phyloP scores from a whole-genome alignment of 2,113 vertebrate species.

The Brachypteracias leptosomus region DNA sequence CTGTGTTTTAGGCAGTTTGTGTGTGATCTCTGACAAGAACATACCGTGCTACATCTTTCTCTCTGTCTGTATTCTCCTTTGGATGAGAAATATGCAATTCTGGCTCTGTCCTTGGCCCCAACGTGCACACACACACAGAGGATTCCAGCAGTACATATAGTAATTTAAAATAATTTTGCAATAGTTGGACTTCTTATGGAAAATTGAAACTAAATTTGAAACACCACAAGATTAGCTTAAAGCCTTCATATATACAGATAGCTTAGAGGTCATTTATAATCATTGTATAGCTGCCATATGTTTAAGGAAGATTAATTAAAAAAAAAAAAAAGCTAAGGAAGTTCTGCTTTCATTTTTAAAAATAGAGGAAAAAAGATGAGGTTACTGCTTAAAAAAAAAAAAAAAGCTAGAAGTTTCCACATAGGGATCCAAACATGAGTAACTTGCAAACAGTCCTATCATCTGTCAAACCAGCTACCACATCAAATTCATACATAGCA shows the following conservation, averaged over 20 bases:
- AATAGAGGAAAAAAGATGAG: background rate
- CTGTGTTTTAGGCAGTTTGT: constrained; percentile 24
- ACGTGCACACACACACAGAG: rapidly evolving
- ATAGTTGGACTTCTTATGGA: background rate
- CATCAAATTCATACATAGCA: constrained; percentile 5
- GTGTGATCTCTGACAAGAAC: constrained; percentile 51
- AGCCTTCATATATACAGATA: background rate
- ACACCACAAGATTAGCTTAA: background rate
- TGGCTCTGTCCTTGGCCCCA: background rate
- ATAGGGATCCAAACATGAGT: background rate
- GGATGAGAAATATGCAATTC: background rate
- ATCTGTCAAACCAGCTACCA: constrained; percentile 7
- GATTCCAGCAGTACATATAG: background rate
- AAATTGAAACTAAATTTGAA: background rate
- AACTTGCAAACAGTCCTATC: background rate
- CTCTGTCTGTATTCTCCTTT: background rate
- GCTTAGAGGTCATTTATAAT: background rate
- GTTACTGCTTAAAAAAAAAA: background rate
- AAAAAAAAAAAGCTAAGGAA: background rate
- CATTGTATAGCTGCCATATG: background rate
- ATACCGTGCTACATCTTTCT: background rate
- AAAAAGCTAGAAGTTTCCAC: background rate
- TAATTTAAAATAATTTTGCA: background rate
- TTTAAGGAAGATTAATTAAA: background rate
- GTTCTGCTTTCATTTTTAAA: background rate